These are phyloP conservation scores for Habropoda laboriosa DNA, from an alignment of 1,140 invertebrate genomes.

Conservation along the genomic window DNA sequence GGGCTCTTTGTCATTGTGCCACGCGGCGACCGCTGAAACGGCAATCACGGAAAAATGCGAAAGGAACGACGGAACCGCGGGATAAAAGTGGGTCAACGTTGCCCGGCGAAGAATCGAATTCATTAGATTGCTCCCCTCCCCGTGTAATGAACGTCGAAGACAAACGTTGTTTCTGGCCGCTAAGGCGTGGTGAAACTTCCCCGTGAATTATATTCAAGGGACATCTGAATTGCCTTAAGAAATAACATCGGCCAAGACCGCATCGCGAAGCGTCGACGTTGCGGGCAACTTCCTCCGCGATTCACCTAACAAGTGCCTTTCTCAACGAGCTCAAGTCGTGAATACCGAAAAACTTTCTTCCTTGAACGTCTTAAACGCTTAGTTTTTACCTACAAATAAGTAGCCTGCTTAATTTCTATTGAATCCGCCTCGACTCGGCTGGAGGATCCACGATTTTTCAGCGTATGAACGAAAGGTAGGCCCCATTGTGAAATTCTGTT, in stretches of 20 bases:
- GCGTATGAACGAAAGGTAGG: too few relatives aligned
- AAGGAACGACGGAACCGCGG: not conserved
- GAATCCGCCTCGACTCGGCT: too few relatives aligned
- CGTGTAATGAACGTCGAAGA: conserved; percentile 12
- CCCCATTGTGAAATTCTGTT: too few relatives aligned
- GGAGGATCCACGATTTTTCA: too few relatives aligned
- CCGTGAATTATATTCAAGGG: not conserved
- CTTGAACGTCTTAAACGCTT: not conserved
- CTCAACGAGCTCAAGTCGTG: not conserved
- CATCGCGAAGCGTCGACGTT: not conserved
- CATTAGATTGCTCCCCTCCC: not conserved
- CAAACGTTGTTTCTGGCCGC: not conserved
- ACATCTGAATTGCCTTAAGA: not conserved
- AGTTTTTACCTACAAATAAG: not conserved
- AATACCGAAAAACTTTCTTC: not conserved
- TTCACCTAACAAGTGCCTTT: conserved; percentile 13
- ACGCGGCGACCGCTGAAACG: not conserved
- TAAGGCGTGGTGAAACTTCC: not conserved
- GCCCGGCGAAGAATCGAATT: not conserved
- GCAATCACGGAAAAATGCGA: not conserved
- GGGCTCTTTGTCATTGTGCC: not conserved
- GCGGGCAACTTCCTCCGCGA: not conserved
- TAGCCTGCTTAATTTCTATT: conserved; percentile 5
- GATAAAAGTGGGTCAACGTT: conserved; percentile 8
- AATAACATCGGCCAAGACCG: not conserved